Evolutionary conservation across 1,140 invertebrate genomes (phyloP).

Genomic region (Aplysia californica): DNA sequence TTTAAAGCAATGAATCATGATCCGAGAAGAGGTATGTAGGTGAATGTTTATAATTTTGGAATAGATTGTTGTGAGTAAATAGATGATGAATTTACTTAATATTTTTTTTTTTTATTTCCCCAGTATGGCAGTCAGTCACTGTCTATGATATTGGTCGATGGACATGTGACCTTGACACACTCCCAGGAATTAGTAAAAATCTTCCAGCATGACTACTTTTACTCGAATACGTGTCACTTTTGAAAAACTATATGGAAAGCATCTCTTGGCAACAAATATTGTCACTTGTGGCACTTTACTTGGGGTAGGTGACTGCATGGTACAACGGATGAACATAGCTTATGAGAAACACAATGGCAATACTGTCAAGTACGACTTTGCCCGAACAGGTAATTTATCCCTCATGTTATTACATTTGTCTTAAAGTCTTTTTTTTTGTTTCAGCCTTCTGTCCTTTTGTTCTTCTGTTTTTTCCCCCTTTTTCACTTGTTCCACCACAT

Average conservation of each 20-base stretch:
- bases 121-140: too few species aligned
- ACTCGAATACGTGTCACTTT: neutral
- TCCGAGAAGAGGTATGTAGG: too few species aligned
- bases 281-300: constrained; percentile 23
- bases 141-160: too few species aligned
- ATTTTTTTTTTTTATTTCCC: too few species aligned
- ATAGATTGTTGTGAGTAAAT: too few species aligned
- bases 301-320: constrained; percentile 13
- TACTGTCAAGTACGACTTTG: neutral
- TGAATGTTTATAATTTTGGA: too few species aligned
- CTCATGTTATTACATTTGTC: neutral
- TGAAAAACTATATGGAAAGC: constrained; percentile 9
- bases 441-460: too few species aligned
- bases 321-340: constrained; percentile 19
- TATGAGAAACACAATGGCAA: neutral
- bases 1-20: too few species aligned
- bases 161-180: too few species aligned
- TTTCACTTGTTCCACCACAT: neutral
- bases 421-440: neutral
- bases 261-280: constrained; percentile 19
- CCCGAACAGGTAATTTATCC: neutral
- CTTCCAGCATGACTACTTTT: neutral
- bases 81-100: too few species aligned
- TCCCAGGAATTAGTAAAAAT: too few species aligned
- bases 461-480: too few species aligned